Evolutionary conservation across 2,888 invertebrate genomes (phyloP).

Genomic region (Xestia sexstrigata): DNA sequence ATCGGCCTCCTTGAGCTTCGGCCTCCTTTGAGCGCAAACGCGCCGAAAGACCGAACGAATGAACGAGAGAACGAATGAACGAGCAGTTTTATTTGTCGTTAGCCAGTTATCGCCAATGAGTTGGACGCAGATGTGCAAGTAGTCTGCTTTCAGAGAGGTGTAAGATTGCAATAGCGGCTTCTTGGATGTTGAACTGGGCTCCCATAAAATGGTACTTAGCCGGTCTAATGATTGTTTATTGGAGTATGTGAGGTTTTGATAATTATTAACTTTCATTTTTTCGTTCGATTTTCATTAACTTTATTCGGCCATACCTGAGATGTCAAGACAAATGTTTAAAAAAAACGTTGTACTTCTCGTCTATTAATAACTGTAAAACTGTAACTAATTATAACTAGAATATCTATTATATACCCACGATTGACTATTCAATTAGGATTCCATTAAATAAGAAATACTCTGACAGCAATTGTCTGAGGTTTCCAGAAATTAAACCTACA

Average conservation of each 20-base stretch:
- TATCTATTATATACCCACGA: not conserved
- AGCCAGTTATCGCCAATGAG: constrained; percentile 78
- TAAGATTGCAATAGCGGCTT: constrained; percentile 37
- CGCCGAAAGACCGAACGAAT: constrained; percentile 79
- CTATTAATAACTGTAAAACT: not conserved
- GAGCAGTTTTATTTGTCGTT: constrained; percentile 85
- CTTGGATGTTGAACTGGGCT: constrained; percentile 17
- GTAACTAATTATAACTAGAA: not conserved
- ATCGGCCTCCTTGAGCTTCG: constrained; percentile 87
- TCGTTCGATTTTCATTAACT: constrained; percentile 16
- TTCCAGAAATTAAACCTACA: not conserved
- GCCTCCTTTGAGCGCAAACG: constrained; percentile 87
- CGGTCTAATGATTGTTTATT: constrained; percentile 43
- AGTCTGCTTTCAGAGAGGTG: constrained; percentile 60
- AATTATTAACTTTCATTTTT: constrained; percentile 29
- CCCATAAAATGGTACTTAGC: constrained; percentile 34
- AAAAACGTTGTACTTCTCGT: not conserved
- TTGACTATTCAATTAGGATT: not conserved
- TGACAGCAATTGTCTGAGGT: not conserved
- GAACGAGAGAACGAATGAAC: constrained; percentile 75
- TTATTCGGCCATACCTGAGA: not conserved
- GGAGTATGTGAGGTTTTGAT: constrained; percentile 17
- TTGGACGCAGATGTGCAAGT: constrained; percentile 71
- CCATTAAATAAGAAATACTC: not conserved
- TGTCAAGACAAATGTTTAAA: not conserved